These are phyloP conservation scores for Metacarcinus magister DNA, from an alignment of 2,888 invertebrate species.

Conservation along the genomic window DNA sequence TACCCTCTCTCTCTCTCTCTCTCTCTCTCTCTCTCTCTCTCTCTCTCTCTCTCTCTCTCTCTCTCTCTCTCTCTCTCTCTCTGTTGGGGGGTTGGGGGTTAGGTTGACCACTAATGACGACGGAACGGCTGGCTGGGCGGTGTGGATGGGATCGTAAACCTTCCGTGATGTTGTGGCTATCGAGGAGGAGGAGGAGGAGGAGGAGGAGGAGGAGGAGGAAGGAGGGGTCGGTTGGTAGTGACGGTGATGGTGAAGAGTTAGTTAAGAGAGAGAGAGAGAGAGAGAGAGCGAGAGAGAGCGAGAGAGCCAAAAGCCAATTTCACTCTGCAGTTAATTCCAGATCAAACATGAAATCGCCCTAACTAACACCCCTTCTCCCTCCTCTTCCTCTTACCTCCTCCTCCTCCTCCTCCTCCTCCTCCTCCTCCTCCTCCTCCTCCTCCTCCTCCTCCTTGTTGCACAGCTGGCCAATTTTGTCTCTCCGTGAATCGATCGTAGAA, in stretches of 20 bases:
- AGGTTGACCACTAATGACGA: not conserved
- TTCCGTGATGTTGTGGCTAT: not conserved
- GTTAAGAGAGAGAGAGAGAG: no score
- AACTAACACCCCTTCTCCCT: not conserved
- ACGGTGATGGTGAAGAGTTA: not conserved
- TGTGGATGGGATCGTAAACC: no score
- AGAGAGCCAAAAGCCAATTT: not conserved
- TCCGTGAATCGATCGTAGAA: constrained; percentile 3
- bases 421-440: not conserved
- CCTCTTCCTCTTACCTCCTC: not conserved
- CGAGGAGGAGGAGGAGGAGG: constrained; percentile 26
- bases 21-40: no score
- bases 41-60: no score
- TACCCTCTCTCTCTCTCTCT: no score
- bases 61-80: no score
- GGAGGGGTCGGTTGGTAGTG: not conserved
- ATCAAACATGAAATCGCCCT: not conserved
- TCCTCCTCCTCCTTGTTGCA: constrained; percentile 4
- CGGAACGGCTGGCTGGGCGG: not conserved
- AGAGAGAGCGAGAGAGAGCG: not conserved
- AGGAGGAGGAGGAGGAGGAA: not conserved
- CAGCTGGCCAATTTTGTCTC: constrained; percentile 66
- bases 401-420: not conserved
- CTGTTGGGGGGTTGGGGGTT: no score
- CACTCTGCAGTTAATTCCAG: not conserved